Evolutionary conservation across 2,113 vertebrate species (phyloP).

Genomic region (Semnopithecus entellus): DNA sequence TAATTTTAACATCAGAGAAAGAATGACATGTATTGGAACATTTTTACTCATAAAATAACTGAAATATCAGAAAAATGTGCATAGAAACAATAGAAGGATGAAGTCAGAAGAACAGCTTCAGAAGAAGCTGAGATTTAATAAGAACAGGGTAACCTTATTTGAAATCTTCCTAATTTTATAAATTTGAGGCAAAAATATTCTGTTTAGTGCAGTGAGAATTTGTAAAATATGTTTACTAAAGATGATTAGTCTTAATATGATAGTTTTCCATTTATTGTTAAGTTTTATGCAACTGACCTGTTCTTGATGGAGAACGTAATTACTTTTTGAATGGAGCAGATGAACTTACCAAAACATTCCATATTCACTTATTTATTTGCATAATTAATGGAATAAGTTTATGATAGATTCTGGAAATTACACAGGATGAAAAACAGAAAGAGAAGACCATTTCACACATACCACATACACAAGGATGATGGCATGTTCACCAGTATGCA

Average conservation of each 20-base stretch:
- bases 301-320: background rate
- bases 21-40: slow-evolving; percentile 48
- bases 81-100: background rate
- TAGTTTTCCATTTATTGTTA: background rate
- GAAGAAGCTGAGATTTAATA: background rate
- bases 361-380: background rate
- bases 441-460: background rate
- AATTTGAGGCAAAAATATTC: background rate
- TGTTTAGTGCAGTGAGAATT: background rate
- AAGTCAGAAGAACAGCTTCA: background rate
- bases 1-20: slow-evolving; percentile 63
- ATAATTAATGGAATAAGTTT: background rate
- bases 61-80: slow-evolving; percentile 27
- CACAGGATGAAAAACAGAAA: background rate
- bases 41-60: slow-evolving; percentile 30
- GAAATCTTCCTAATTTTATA: background rate
- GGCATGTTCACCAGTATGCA: background rate
- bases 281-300: background rate
- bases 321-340: background rate
- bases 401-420: background rate
- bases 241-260: background rate
- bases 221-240: background rate
- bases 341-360: background rate
- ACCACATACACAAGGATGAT: background rate
- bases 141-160: background rate